Conservation (phyloP, 2,797 vertebrate species). For the Scyliorhinus canicula region DNA sequence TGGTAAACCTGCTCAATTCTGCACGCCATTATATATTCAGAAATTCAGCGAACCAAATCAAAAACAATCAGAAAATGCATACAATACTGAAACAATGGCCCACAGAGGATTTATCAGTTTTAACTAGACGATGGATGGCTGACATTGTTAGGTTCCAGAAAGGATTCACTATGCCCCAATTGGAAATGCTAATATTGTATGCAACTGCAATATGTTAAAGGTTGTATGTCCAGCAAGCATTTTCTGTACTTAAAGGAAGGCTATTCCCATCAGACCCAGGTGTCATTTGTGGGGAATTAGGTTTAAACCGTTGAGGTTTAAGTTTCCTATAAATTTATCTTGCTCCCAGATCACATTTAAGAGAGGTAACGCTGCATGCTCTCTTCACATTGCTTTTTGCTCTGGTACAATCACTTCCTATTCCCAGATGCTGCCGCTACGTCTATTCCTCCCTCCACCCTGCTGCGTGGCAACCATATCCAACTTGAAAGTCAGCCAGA, state of each 20-base stretch:
- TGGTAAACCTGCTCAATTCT: neutral
- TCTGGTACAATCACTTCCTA: neutral
- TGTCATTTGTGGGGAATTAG: neutral
- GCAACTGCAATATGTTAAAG: neutral
- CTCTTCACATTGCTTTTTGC: neutral
- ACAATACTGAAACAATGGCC: neutral
- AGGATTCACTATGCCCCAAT: no score
- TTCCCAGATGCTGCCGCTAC: neutral
- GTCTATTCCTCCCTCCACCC: no score
- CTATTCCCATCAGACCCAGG: neutral
- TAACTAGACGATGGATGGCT: neutral
- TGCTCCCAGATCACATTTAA: neutral
- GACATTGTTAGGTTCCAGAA: neutral
- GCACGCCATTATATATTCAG: neutral
- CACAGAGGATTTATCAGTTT: neutral
- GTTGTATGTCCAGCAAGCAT: neutral
- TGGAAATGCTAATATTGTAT: neutral
- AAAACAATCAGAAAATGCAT: no score
- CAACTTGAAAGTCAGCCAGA: neutral
- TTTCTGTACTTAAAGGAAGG: neutral
- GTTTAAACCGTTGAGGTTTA: neutral
- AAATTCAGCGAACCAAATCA: neutral
- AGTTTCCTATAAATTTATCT: neutral
- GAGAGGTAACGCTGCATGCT: neutral
- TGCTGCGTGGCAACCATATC: neutral